Conservation (phyloP, 92 coral and sea anemone species). For the Bergia sp. region DNA sequence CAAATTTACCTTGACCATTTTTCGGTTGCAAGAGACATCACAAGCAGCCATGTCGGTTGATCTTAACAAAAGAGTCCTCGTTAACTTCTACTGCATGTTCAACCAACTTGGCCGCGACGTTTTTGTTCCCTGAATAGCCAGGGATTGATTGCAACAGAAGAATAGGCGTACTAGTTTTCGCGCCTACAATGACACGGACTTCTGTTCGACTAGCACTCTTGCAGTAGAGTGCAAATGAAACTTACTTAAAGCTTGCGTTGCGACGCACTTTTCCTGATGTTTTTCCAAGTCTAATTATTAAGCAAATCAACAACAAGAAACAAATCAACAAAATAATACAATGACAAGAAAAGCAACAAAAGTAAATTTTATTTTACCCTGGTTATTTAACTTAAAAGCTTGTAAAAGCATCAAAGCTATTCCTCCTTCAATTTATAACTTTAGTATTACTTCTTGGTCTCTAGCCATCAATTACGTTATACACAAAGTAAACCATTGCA, state of each 20-base stretch:
- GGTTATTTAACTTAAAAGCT: not conserved
- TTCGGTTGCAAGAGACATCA: too few species aligned
- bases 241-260: conserved; percentile 48
- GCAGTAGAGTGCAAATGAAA: conserved; percentile 3
- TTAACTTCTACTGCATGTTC: too few species aligned
- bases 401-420: not conserved
- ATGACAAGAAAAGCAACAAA: not conserved
- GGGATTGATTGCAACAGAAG: too few species aligned
- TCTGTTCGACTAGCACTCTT: not conserved
- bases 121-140: too few species aligned
- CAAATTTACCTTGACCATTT: not conserved
- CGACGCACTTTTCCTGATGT: conserved; percentile 39
- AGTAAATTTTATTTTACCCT: not conserved
- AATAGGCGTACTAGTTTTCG: not conserved
- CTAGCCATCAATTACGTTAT: too few species aligned
- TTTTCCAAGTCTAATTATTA: conserved; percentile 29
- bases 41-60: too few species aligned
- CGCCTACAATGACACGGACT: not conserved
- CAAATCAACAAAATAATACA: not conserved
- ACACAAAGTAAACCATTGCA: not conserved
- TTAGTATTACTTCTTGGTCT: not conserved
- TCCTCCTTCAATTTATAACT: not conserved
- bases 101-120: too few species aligned
- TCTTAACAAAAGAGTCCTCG: too few species aligned
- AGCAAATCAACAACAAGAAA: conserved; percentile 6